Percentiles rank a stretch among this genome's conserved stretches.
Conservation (phyloP, 2,888 invertebrate genomes). For the Eupithecia pulchellata region DNA sequence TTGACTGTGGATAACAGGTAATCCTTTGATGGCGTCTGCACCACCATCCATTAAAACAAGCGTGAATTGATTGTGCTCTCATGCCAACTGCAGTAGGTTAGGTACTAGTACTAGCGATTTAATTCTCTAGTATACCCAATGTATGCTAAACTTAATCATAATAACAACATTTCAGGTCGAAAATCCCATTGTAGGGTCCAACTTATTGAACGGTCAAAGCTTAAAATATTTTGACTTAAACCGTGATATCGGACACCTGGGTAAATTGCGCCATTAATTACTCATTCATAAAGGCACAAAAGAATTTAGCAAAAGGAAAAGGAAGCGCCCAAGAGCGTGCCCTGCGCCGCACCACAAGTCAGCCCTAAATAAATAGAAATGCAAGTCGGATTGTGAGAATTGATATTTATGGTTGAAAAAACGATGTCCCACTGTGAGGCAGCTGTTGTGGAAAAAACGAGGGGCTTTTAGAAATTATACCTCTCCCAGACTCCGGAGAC, state of each 20-base stretch:
- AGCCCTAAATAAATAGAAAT: constrained; percentile 81
- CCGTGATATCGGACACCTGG: constrained; percentile 43
- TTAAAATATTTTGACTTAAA: constrained; percentile 44
- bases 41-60: constrained; percentile 33
- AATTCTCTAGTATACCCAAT: background rate
- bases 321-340: constrained; percentile 60
- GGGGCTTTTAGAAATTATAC: constrained; percentile 58
- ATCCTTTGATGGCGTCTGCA: constrained; percentile 30
- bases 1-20: constrained; percentile 38
- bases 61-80: constrained; percentile 33
- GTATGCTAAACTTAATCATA: background rate
- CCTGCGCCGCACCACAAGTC: constrained; percentile 62
- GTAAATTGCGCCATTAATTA: constrained; percentile 57
- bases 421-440: constrained; percentile 71
- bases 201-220: background rate
- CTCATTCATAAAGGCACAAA: constrained; percentile 58
- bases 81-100: background rate
- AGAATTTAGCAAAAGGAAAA: constrained; percentile 67
- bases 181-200: background rate
- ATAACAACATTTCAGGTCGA: background rate
- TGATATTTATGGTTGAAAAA: constrained; percentile 83
- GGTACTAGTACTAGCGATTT: background rate
- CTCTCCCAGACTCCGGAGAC: constrained; percentile 51
- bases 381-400: constrained; percentile 78
- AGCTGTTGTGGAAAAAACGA: constrained; percentile 67